phyloP scores from a whole-genome alignment of 2,888 invertebrate species.

The Lithosia quadra region DNA sequence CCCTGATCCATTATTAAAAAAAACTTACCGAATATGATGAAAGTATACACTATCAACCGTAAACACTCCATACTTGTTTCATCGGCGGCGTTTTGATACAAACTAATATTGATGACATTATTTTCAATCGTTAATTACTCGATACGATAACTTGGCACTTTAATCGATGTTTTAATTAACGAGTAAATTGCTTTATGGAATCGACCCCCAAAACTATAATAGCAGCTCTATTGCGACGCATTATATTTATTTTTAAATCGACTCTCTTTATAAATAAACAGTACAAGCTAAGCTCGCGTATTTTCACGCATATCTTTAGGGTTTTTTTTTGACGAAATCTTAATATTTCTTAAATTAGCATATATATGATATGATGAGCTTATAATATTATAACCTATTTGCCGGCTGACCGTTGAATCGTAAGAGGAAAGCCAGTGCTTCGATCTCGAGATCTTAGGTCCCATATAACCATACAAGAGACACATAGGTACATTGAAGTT shows the following conservation, averaged over 20 bases:
- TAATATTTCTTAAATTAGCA: no score
- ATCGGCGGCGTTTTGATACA: conserved; percentile 19
- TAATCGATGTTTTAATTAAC: conserved; percentile 19
- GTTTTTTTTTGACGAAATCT: no score
- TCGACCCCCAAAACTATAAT: neutral
- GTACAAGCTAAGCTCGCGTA: no score
- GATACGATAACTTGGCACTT: neutral
- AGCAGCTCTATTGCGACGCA: neutral
- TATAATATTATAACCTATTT: no score
- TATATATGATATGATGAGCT: no score
- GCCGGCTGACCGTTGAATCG: no score
- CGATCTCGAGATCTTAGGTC: no score
- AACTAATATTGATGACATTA: conserved; percentile 25
- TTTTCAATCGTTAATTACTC: neutral
- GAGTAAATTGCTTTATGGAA: neutral
- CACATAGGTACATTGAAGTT: no score
- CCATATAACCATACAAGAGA: no score
- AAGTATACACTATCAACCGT: conserved; percentile 15
- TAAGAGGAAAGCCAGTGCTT: no score
- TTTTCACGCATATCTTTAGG: no score
- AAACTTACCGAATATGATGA: conserved; percentile 35
- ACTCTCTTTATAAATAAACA: neutral
- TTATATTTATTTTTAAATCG: neutral
- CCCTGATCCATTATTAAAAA: neutral
- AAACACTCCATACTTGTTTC: conserved; percentile 27